phyloP scores from a whole-genome alignment of 2,113 vertebrate genomes.

The Barbus barbus region DNA sequence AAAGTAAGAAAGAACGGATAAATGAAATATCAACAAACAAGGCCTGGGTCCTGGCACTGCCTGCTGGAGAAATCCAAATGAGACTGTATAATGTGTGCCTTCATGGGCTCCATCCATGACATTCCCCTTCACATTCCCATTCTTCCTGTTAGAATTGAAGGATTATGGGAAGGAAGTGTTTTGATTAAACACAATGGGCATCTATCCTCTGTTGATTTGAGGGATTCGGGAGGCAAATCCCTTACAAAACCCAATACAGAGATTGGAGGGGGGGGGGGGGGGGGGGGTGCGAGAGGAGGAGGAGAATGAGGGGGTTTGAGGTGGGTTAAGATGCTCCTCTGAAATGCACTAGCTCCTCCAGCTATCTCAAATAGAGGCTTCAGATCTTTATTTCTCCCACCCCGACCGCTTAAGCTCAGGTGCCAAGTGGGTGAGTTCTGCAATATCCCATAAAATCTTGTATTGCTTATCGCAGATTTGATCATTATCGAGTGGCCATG shows the following conservation, averaged over 20 bases:
- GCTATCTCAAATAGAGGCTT: background rate
- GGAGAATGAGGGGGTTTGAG: background rate
- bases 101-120: conserved; percentile 73
- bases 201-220: conserved; percentile 80
- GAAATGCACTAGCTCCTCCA: conserved; percentile 16
- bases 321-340: conserved; percentile 33
- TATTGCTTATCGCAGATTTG: conserved; percentile 35
- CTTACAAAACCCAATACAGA: conserved; percentile 71
- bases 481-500: conserved; percentile 30
- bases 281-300: background rate
- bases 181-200: conserved; percentile 79
- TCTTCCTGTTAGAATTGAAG: conserved; percentile 77
- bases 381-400: conserved; percentile 25
- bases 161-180: conserved; percentile 78
- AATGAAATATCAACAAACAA: conserved; percentile 72
- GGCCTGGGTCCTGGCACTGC: conserved; percentile 49
- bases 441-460: conserved; percentile 38
- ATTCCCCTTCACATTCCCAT: conserved; percentile 71
- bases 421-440: conserved; percentile 40
- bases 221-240: conserved; percentile 77
- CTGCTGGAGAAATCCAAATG: conserved; percentile 69
- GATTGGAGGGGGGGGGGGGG: conserved; percentile 13
- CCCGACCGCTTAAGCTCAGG: background rate
- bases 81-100: conserved; percentile 72
- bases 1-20: conserved; percentile 59